These are phyloP conservation scores for Oopsacas minuta DNA, from an alignment of 37 sponge, comb jelly and placozoan species.

Conservation along the genomic window DNA sequence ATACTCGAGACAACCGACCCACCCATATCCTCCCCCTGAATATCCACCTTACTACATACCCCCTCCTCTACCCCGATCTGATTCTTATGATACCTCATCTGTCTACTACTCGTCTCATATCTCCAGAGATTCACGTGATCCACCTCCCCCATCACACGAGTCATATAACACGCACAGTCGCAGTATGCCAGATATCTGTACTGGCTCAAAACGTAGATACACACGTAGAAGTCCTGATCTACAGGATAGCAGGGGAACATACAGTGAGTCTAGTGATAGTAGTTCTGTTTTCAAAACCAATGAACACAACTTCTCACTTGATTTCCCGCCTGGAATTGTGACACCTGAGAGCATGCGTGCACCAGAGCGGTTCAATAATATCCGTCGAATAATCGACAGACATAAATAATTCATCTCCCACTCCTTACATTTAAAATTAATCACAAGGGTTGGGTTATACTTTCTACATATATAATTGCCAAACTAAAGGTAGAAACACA, in stretches of 20 bases:
- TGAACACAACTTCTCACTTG: slow-evolving; percentile 2
- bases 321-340: background rate
- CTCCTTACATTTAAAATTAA: background rate
- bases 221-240: background rate
- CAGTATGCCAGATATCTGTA: background rate
- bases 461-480: too few species aligned
- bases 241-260: background rate
- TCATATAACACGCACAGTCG: background rate
- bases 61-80: background rate
- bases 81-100: background rate
- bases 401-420: background rate
- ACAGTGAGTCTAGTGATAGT: background rate
- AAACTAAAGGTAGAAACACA: too few species aligned
- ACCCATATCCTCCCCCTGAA: background rate
- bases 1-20: background rate
- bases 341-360: background rate
- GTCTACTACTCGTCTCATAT: background rate
- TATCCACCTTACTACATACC: background rate
- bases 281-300: background rate
- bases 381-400: background rate
- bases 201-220: background rate
- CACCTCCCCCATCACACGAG: background rate
- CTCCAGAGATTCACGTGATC: background rate
- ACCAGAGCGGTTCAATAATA: background rate
- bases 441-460: too few species aligned